Evolutionary conservation across 2,113 vertebrate genomes (phyloP), one percentile per base, ranked within the genome.

Genomic region (Petrocephalus zakoni): DNA sequence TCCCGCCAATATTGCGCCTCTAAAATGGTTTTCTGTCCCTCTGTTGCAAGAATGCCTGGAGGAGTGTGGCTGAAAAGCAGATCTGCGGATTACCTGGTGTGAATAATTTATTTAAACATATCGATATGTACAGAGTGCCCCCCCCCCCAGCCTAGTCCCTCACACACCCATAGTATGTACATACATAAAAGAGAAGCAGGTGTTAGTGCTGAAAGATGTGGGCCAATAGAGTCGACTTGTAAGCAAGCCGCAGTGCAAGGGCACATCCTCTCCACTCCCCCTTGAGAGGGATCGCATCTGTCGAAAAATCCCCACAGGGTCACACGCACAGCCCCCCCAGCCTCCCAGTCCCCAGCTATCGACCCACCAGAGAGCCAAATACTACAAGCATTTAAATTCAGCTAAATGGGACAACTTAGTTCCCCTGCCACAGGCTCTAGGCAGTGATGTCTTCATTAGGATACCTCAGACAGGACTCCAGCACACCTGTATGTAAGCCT

Each of bases 381-480:
- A 88, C 46, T 90, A 88, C 89, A 87, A 88, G 52, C 86, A 42
- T 89, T 91, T 87, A 87, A 53, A 87, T 89, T 90, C 88, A 89
- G 58, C 89, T 52, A 47, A 87, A 78, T 52, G 49, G 29, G 82
- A 90, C 81, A 86, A 49, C 89, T 34, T n/a, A n/a, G 37, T 52
- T 86, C 46, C 52, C 10, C 72, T 72, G 87, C 53, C 29, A 11
- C 89, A 86, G 86, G 75, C 78, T 9, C 52, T 34, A 10, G 2
- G 88, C 86, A 58, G 56, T n/a, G 78, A 90, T 88, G 78, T 87
- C 90, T 90, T 85, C 90, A 90, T 88, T 87, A 87, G 90, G 90
- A 91, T 25, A 37, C 4, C 25, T 86, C 25, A 53, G 52, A 56
- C 29, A 86, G 29, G 5, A 55, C 29, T 34, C 52, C 29, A 86